Evolutionary conservation across 2,113 vertebrate genomes (phyloP).

Genomic region (Actinemys pallida): DNA sequence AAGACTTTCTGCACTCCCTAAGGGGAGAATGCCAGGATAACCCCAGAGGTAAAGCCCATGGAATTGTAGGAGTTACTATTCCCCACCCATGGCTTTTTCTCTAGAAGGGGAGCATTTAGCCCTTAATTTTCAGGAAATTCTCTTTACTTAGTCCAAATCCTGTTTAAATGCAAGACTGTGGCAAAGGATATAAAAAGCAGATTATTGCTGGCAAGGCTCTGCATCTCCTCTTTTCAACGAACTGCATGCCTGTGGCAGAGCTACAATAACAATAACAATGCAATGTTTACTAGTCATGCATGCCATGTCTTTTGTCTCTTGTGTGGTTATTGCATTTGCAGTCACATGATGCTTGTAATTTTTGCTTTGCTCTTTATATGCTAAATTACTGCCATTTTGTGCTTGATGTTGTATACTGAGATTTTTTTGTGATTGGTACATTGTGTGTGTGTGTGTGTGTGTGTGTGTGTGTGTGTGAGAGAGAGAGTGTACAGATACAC

Average conservation of each 20-base stretch:
- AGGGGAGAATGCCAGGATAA: not conserved
- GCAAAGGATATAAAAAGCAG: slow-evolving; percentile 72
- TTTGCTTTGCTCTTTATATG: slow-evolving; percentile 69
- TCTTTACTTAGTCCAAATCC: slow-evolving; percentile 75
- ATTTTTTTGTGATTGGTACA: slow-evolving; percentile 50
- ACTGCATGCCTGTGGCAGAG: slow-evolving; percentile 73
- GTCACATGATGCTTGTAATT: slow-evolving; percentile 74
- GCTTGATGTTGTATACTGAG: slow-evolving; percentile 63
- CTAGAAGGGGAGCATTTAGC: slow-evolving; percentile 21
- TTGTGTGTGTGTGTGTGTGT: not conserved
- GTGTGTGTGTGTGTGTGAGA: not conserved
- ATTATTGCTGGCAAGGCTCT: slow-evolving; percentile 72
- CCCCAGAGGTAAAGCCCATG: not conserved
- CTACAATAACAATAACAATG: slow-evolving; percentile 78
- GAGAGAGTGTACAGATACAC: slow-evolving; percentile 4
- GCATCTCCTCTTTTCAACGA: slow-evolving; percentile 72
- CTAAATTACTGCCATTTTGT: slow-evolving; percentile 77
- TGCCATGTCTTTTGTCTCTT: slow-evolving; percentile 72
- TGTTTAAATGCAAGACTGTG: slow-evolving; percentile 72
- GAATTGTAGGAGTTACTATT: not conserved
- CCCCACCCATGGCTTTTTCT: not conserved
- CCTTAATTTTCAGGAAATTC: slow-evolving; percentile 75
- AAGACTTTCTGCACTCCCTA: not conserved
- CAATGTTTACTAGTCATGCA: slow-evolving; percentile 70
- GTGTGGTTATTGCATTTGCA: slow-evolving; percentile 73